phyloP scores from a whole-genome alignment of 2,797 vertebrate species.

The Pantherophis alleghaniensis region DNA sequence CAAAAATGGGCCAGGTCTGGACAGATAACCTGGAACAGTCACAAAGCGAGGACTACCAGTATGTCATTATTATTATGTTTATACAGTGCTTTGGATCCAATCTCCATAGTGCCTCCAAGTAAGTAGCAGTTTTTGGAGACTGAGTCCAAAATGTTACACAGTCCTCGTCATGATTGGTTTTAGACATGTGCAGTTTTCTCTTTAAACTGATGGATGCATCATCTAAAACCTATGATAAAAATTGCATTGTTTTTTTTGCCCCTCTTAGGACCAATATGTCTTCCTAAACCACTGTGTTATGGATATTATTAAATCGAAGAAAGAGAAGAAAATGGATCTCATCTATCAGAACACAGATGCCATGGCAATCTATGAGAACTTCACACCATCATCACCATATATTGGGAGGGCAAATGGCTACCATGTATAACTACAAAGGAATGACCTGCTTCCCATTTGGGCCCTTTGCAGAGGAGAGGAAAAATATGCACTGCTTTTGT shows the following conservation, averaged over 20 bases:
- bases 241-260: slow-evolving; percentile 21
- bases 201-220: not conserved
- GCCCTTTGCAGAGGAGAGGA: slow-evolving; percentile 14
- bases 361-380: slow-evolving; percentile 86
- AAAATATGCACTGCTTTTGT: slow-evolving; percentile 22
- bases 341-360: slow-evolving; percentile 93
- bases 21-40: not conserved
- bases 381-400: slow-evolving; percentile 65
- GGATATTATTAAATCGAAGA: slow-evolving; percentile 90
- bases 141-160: not conserved
- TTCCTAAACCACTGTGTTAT: slow-evolving; percentile 93
- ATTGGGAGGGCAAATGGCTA: slow-evolving; percentile 74
- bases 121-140: not conserved
- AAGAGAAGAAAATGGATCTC: slow-evolving; percentile 78
- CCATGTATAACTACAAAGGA: slow-evolving; percentile 57
- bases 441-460: not conserved
- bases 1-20: not conserved
- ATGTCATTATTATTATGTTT: not conserved
- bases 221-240: slow-evolving; percentile 1
- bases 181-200: not conserved
- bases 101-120: not conserved
- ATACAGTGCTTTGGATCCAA: not conserved
- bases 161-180: not conserved
- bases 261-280: slow-evolving; percentile 88
- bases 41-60: not conserved